Percentiles rank a stretch among this genome's conserved stretches.
phyloP scores from a whole-genome alignment of 2,888 invertebrate species.

The Ceratothoa steindachneri region DNA sequence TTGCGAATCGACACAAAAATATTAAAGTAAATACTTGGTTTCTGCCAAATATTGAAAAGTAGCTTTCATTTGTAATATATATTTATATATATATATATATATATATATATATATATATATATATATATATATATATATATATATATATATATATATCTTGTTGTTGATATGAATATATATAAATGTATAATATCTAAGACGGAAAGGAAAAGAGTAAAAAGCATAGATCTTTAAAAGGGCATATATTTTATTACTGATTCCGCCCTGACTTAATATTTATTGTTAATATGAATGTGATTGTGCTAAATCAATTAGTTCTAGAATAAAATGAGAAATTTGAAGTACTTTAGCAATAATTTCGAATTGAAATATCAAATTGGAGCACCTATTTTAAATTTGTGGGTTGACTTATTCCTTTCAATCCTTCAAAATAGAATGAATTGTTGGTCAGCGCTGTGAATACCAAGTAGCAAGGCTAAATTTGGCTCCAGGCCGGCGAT shows the following conservation, averaged over 20 bases:
- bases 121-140: background rate
- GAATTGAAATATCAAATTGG: background rate
- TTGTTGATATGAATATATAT: slow-evolving; percentile 1
- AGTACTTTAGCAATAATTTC: background rate
- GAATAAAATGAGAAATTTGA: too few species aligned
- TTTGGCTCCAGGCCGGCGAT: background rate
- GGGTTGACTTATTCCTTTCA: background rate
- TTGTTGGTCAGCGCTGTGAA: background rate
- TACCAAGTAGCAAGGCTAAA: background rate
- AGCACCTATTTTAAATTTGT: background rate
- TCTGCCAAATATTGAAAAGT: too few species aligned
- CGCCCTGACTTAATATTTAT: too few species aligned
- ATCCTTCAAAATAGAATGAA: background rate
- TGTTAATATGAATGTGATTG: too few species aligned
- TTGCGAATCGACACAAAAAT: background rate
- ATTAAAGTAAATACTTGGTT: too few species aligned
- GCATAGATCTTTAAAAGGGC: too few species aligned
- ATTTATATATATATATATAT: slow-evolving; percentile 1
- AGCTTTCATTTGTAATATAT: too few species aligned
- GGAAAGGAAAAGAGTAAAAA: too few species aligned
- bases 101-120: background rate
- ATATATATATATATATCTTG: background rate
- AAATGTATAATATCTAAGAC: background rate
- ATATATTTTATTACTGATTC: too few species aligned
- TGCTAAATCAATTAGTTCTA: too few species aligned